These are phyloP conservation scores for Xenopus laevis DNA, from an alignment of 2,113 vertebrate species.

Conservation along the genomic window DNA sequence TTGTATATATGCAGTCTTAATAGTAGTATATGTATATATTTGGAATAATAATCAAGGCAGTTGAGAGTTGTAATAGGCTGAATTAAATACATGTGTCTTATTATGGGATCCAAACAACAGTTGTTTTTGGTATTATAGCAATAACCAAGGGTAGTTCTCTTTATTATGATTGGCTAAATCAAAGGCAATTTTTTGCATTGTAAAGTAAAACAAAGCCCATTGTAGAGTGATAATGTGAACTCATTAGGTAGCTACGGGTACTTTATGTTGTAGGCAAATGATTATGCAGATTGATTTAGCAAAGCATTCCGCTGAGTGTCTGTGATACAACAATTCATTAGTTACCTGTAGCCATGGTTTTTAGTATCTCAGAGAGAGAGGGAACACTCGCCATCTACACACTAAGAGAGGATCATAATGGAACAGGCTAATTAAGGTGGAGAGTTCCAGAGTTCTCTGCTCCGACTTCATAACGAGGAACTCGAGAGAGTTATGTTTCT, in stretches of 20 bases:
- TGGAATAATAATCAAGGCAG: no score
- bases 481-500: not conserved
- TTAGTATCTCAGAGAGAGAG: constrained; percentile 15
- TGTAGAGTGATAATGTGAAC: not conserved
- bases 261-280: constrained; percentile 8
- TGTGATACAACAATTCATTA: constrained; percentile 41
- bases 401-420: constrained; percentile 4
- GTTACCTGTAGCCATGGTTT: constrained; percentile 35
- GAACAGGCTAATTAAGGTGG: constrained; percentile 24
- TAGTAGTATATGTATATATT: no score
- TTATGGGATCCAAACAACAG: no score
- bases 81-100: no score
- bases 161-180: no score
- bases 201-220: not conserved
- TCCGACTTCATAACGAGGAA: not conserved
- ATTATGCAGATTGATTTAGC: constrained; percentile 26
- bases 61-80: no score
- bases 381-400: constrained; percentile 31
- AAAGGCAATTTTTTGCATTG: no score
- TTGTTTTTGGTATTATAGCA: no score
- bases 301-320: constrained; percentile 22
- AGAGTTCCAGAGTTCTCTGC: not conserved
- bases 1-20: no score
- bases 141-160: no score
- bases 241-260: not conserved